Evolutionary conservation across 1,140 invertebrate genomes (phyloP).

Genomic region (Tetranychus urticae): DNA sequence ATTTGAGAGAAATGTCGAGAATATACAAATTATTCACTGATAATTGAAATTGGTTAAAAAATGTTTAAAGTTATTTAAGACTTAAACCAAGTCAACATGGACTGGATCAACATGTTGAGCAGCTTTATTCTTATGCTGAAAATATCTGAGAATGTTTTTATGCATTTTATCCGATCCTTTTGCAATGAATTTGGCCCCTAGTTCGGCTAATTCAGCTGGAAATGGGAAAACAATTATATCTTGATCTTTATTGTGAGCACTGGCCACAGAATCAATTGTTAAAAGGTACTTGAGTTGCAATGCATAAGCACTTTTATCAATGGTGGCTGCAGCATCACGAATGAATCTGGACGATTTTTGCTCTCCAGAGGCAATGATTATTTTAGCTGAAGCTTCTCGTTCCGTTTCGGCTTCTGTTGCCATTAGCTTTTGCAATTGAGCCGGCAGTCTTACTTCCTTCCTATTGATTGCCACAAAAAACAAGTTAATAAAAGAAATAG

Average conservation of each 20-base stretch:
- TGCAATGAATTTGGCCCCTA: no score
- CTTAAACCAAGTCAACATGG: no score
- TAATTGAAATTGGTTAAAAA: no score
- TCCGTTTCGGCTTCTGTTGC: conserved; percentile 64
- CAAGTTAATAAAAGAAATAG: background rate
- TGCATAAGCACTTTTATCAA: background rate
- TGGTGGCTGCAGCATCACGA: background rate
- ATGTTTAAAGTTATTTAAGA: no score
- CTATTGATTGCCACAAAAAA: conserved; percentile 25
- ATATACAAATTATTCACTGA: no score
- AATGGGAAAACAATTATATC: background rate
- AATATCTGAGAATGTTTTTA: no score
- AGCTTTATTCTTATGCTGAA: no score
- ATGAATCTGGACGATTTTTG: background rate
- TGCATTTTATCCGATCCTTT: no score
- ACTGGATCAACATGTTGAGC: no score
- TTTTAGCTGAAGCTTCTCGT: conserved; percentile 54
- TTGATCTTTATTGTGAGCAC: background rate
- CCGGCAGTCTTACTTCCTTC: conserved; percentile 63
- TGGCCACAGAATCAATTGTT: background rate
- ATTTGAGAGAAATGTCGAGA: no score
- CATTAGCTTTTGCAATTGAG: conserved; percentile 58
- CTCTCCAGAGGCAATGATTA: conserved; percentile 16
- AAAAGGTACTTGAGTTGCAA: background rate
- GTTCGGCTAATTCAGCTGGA: background rate